Conservation (phyloP, 2,797 vertebrate species). For the Lepilemur septentrionalis region DNA sequence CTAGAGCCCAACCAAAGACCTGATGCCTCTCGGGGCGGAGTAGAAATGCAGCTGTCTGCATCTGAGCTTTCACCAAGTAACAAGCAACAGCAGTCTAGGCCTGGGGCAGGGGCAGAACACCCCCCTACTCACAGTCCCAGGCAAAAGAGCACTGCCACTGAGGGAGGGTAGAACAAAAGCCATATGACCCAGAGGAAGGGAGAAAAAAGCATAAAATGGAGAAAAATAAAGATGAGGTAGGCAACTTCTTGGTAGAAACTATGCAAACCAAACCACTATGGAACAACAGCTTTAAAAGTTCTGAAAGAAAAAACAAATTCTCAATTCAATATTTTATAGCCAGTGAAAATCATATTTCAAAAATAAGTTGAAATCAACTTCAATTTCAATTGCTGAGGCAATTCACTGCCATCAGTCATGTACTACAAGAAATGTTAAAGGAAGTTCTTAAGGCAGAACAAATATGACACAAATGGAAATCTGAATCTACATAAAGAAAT, state of each 20-base stretch:
- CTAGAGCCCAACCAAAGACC: not conserved
- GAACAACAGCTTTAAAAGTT: not conserved
- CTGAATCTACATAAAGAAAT: not conserved
- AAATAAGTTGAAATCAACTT: not conserved
- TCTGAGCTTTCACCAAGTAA: not conserved
- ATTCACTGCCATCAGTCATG: not conserved
- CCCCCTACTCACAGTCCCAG: not conserved
- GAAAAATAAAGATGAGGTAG: not conserved
- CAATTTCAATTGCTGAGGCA: not conserved
- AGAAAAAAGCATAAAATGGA: not conserved
- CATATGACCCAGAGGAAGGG: not conserved
- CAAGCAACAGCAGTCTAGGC: not conserved
- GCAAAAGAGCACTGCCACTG: not conserved
- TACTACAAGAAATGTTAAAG: not conserved
- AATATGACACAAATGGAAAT: not conserved
- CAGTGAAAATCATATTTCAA: not conserved
- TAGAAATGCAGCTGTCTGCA: not conserved
- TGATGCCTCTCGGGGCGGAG: not conserved
- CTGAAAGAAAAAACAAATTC: not conserved
- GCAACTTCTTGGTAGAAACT: not conserved
- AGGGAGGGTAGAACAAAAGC: not conserved
- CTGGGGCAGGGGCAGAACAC: not conserved
- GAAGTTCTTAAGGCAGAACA: not conserved
- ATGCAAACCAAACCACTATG: not conserved
- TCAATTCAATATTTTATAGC: not conserved